These are phyloP conservation scores for Neosilurus hyrtlii DNA, from an alignment of 2,797 vertebrate species.

Conservation along the genomic window DNA sequence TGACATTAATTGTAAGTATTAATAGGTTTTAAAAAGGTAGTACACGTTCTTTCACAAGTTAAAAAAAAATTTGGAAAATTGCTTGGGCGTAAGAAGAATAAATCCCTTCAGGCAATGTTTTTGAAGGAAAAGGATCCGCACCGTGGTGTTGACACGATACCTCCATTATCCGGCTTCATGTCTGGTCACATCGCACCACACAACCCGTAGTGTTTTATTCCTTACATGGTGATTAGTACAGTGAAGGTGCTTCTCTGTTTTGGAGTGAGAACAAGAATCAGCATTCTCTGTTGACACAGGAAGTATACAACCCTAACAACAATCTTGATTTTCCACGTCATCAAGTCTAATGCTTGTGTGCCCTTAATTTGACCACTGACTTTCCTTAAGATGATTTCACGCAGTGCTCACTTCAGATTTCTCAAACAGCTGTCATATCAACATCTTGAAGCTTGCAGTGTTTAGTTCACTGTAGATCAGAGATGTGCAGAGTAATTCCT, in stretches of 20 bases:
- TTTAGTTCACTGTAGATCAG: constrained; percentile 13
- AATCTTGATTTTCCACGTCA: constrained; percentile 21
- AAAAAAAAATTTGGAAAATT: not conserved
- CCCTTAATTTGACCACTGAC: not conserved
- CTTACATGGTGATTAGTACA: not conserved
- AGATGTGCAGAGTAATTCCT: constrained; percentile 38
- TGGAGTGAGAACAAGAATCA: constrained; percentile 19
- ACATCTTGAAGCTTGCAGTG: not conserved
- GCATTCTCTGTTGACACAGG: constrained; percentile 44
- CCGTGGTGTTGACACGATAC: not conserved
- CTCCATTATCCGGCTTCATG: not conserved
- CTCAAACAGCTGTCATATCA: not conserved
- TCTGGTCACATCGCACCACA: not conserved
- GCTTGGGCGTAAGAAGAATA: not conserved
- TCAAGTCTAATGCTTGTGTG: not conserved
- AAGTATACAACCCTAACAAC: constrained; percentile 52
- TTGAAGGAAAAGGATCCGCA: not conserved
- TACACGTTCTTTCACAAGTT: not conserved
- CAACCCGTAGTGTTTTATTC: not conserved
- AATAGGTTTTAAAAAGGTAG: not conserved
- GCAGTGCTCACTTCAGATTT: not conserved
- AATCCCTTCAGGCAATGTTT: not conserved
- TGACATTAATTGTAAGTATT: not conserved
- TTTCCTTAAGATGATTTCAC: not conserved
- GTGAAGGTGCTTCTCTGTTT: not conserved